Percentiles rank a stretch among this genome's conserved stretches.
phyloP scores from a whole-genome alignment of 2,888 invertebrate genomes.

The Vanessa cardui region DNA sequence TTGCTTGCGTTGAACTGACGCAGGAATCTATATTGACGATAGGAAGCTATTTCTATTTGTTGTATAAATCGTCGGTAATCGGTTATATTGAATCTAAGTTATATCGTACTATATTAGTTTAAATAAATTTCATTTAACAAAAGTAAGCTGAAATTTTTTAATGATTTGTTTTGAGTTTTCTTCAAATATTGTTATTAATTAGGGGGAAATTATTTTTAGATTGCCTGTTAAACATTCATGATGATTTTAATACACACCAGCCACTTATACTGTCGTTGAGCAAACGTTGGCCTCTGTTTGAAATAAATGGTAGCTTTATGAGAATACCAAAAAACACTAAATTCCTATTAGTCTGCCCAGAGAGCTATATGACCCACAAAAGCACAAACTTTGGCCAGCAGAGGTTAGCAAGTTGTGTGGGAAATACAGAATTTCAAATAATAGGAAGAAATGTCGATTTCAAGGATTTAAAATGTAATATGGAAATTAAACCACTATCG shows the following conservation, averaged over 20 bases:
- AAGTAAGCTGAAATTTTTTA: too few species aligned
- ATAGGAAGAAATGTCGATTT: constrained; percentile 43
- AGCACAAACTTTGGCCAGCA: constrained; percentile 24
- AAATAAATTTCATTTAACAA: too few species aligned
- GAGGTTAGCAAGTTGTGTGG: constrained; percentile 46
- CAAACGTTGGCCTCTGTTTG: constrained; percentile 33
- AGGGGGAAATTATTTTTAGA: constrained; percentile 48
- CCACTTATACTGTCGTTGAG: constrained; percentile 46
- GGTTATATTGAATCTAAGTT: too few species aligned
- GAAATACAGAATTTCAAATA: constrained; percentile 46
- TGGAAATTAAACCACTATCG: constrained; percentile 37
- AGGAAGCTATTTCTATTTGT: too few species aligned
- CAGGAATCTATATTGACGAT: too few species aligned
- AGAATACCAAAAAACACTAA: constrained; percentile 44
- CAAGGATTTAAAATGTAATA: constrained; percentile 51
- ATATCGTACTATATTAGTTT: too few species aligned
- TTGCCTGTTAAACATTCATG: constrained; percentile 51
- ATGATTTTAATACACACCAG: constrained; percentile 46
- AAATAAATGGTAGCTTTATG: background rate
- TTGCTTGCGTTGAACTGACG: too few species aligned
- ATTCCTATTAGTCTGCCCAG: constrained; percentile 51
- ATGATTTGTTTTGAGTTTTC: background rate
- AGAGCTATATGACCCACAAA: constrained; percentile 42
- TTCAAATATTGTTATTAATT: too few species aligned
- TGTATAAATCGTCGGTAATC: too few species aligned